phyloP scores from a whole-genome alignment of 2,113 vertebrate genomes.

The Lophochroa leadbeateri region DNA sequence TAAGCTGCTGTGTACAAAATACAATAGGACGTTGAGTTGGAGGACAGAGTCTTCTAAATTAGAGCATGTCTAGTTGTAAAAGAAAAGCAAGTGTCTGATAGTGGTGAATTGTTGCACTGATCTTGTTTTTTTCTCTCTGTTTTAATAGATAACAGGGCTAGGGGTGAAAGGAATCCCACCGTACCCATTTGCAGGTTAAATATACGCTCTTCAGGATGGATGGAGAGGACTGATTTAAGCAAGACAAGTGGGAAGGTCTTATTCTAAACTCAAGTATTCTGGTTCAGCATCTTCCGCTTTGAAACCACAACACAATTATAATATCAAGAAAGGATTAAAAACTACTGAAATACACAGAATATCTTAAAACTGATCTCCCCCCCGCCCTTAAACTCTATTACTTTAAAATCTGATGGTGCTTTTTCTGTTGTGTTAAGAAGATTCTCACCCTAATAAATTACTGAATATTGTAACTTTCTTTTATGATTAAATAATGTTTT shows the following conservation, averaged over 20 bases:
- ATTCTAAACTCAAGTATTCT: background rate
- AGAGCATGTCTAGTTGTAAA: background rate
- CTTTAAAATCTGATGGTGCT: background rate
- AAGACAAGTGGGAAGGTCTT: background rate
- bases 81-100: background rate
- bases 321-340: background rate
- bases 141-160: constrained; percentile 84
- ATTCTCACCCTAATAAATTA: background rate
- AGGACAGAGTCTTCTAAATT: background rate
- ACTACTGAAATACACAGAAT: background rate
- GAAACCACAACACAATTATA: background rate
- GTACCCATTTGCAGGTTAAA: constrained; percentile 78
- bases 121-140: background rate
- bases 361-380: background rate
- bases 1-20: background rate
- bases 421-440: background rate
- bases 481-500: constrained; percentile 12
- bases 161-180: constrained; percentile 86
- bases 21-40: background rate
- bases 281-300: background rate
- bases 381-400: background rate
- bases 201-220: background rate
- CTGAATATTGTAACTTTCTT: background rate
- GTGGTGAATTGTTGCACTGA: background rate
- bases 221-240: background rate